Evolutionary conservation across 2,797 vertebrate species (phyloP), one percentile per base, ranked within the genome.

Genomic region (Leuciscus waleckii): DNA sequence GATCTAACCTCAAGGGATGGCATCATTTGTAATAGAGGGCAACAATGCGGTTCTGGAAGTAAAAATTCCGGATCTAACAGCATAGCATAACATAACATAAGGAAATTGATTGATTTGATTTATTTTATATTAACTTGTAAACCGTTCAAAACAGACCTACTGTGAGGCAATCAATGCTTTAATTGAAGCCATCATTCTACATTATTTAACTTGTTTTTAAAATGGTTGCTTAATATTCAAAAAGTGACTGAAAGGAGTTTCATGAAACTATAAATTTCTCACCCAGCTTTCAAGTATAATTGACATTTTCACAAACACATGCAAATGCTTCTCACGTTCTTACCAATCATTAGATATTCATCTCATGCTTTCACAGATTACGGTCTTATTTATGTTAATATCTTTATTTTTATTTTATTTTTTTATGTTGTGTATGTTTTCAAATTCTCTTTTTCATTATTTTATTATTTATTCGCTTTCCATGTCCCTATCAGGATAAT

Each of bases 251-350:
- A 1, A 65, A 75, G 51, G 21, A 37, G 21, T 75, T 75, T 63
- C 61, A 7, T 35, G 39, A 83, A 74, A 74, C 54, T 65, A 29
- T 43, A 23, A 7, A 74, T 35, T 35, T 35, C 23, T 75, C 39
- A 74, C 41, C 41, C 19, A 74, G 70, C 39, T 49, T 83, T 49
- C 58, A 37, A 67, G 56, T 39, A 51, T 51, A 49, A 49, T 49
- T 11, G 39, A 74, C 14, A 82, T 61, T 82, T 74, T 14, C 70
- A n/a, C 70, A 65, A 65, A 49, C 56, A 65, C 41, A 23, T 75
- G 56, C 56, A 65, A 65, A 61, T 29, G 9, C 68, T n/a, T 37
- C 13, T 69, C 29, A 54, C 4, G 13, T 5, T 70, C 23, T 69
- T 39, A 81, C 51, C 19, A 68, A 19, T 69, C 23, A 6, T 39